phyloP scores from a whole-genome alignment of 2,113 vertebrate genomes.

The Xiphophorus hellerii region DNA sequence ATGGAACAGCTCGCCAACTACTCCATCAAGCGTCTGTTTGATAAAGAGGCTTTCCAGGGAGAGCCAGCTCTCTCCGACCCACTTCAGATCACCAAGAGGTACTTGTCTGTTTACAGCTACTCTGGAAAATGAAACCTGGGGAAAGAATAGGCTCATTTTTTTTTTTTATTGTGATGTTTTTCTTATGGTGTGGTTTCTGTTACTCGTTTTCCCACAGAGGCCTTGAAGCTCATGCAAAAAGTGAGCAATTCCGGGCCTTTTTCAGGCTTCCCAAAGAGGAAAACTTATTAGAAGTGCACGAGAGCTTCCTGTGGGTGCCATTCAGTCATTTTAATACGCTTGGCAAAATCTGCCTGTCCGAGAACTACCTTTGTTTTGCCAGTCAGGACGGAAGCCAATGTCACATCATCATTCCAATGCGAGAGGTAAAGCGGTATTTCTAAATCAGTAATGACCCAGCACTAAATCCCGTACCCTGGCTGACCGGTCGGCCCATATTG shows the following conservation, averaged over 20 bases:
- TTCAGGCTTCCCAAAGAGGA: slow-evolving; percentile 93
- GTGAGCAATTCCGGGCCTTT: slow-evolving; percentile 90
- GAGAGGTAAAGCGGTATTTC: slow-evolving; percentile 83
- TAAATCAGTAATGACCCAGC: background rate
- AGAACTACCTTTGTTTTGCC: slow-evolving; percentile 94
- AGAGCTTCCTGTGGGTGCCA: slow-evolving; percentile 95
- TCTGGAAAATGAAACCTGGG: background rate
- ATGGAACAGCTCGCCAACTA: slow-evolving; percentile 97
- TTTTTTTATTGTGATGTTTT: background rate
- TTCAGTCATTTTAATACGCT: slow-evolving; percentile 89
- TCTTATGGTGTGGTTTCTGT: background rate
- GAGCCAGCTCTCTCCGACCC: slow-evolving; percentile 89
- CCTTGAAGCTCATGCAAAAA: slow-evolving; percentile 90
- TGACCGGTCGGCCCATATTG: background rate
- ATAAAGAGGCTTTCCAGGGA: slow-evolving; percentile 92
- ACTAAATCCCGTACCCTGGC: background rate
- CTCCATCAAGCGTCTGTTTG: slow-evolving; percentile 92
- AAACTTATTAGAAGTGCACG: slow-evolving; percentile 90
- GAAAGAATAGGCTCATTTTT: too few species aligned
- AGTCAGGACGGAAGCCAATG: slow-evolving; percentile 94
- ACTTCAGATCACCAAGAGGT: slow-evolving; percentile 95
- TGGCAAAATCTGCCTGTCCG: slow-evolving; percentile 95
- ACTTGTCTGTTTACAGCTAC: slow-evolving; percentile 26
- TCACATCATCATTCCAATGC: slow-evolving; percentile 89
- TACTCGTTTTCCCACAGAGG: slow-evolving; percentile 78